These are phyloP conservation scores for Andrena bucephala DNA, from an alignment of 2,888 invertebrate species.

Conservation along the genomic window DNA sequence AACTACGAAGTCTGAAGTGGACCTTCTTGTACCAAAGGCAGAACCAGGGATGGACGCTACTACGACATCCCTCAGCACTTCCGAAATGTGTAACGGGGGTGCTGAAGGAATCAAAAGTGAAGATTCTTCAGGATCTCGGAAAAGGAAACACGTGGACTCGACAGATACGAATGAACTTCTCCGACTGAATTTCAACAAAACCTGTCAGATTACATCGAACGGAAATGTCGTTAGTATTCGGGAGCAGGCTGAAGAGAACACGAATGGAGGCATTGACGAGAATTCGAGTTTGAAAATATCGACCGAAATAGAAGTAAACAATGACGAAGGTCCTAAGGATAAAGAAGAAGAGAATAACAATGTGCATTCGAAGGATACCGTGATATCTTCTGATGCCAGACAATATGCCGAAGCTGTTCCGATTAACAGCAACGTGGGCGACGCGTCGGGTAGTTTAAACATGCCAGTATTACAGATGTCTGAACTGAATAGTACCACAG, in stretches of 20 bases:
- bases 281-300: neutral
- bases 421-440: neutral
- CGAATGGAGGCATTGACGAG: neutral
- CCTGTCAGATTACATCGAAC: slow-evolving; percentile 17
- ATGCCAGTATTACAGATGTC: neutral
- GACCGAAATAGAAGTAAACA: neutral
- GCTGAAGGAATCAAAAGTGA: neutral
- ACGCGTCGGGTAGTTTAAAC: neutral
- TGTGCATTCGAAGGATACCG: neutral
- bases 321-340: neutral
- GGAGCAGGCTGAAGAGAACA: slow-evolving; percentile 2
- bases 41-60: neutral
- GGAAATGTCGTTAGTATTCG: slow-evolving; percentile 46
- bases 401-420: neutral
- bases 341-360: neutral
- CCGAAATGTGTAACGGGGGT: neutral
- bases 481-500: neutral
- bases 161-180: slow-evolving; percentile 31
- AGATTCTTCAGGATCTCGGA: neutral
- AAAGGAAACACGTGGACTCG: neutral
- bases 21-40: neutral
- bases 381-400: neutral
- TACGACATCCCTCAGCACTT: neutral
- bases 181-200: slow-evolving; percentile 4
- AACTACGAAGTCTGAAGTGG: neutral